These are phyloP conservation scores for Stylophora pistillata DNA, from an alignment of 64 coral and sea anemone species.

Conservation along the genomic window DNA sequence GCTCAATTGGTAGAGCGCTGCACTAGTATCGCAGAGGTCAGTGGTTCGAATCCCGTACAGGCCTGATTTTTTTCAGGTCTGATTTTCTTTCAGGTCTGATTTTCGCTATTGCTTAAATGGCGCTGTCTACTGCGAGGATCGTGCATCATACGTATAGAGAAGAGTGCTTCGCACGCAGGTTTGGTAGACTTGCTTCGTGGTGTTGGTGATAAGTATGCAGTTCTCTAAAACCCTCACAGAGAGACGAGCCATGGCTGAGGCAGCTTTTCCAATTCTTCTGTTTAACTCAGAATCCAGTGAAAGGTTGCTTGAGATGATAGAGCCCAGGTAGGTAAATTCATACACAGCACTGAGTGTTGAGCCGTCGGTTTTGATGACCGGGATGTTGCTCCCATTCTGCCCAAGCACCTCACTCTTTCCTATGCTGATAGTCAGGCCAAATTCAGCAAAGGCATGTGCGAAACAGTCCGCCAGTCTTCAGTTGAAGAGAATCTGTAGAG, in stretches of 20 bases:
- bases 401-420: slow-evolving; percentile 1
- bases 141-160: slow-evolving; percentile 32
- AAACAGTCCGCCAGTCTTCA: background rate
- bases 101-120: too few relatives aligned
- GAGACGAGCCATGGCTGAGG: slow-evolving; percentile 2
- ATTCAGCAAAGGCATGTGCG: background rate
- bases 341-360: slow-evolving; percentile 14
- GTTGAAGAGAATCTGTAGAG: background rate
- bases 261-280: slow-evolving; percentile 10
- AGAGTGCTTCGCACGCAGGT: slow-evolving; percentile 46
- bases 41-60: too few relatives aligned
- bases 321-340: background rate
- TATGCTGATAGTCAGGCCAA: background rate
- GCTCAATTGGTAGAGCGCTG: too few relatives aligned
- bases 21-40: too few relatives aligned
- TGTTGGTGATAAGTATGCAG: slow-evolving; percentile 5
- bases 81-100: too few relatives aligned
- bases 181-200: slow-evolving; percentile 11
- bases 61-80: too few relatives aligned
- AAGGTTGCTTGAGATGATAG: slow-evolving; percentile 16
- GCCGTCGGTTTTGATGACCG: slow-evolving; percentile 18
- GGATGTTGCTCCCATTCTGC: background rate
- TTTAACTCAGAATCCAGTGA: background rate
- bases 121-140: too few relatives aligned
- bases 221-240: background rate